A percentile compares a stretch with the other conserved stretches of the same genome.
Conservation (phyloP, 1,140 invertebrate genomes). For the Teleogryllus occipitalis region DNA sequence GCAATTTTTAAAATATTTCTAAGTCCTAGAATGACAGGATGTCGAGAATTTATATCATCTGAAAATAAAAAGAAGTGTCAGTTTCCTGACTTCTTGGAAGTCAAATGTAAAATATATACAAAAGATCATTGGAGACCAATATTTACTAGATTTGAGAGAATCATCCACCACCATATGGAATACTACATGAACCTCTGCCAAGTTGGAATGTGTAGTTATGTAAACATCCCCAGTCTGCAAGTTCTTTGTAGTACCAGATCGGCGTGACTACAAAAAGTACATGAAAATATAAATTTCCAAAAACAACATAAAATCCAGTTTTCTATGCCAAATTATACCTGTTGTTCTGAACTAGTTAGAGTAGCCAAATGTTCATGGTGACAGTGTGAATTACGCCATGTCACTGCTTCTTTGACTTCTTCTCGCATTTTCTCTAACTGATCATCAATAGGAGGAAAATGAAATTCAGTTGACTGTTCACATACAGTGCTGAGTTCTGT, state of each 20-base stretch:
- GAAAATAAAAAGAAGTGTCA: constrained; percentile 15
- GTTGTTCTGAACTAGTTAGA: constrained; percentile 30
- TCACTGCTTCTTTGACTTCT: constrained; percentile 42
- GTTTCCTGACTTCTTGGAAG: not conserved
- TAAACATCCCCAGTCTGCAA: constrained; percentile 86
- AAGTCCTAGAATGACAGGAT: constrained; percentile 90
- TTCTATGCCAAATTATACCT: constrained; percentile 23
- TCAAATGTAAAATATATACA: not conserved
- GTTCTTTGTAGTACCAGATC: constrained; percentile 36
- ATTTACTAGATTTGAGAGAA: constrained; percentile 49
- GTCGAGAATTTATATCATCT: constrained; percentile 89
- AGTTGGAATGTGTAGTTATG: constrained; percentile 91
- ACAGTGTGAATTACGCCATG: constrained; percentile 36
- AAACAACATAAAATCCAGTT: not conserved
- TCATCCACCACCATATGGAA: constrained; percentile 90
- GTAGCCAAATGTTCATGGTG: constrained; percentile 11
- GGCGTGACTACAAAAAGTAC: constrained; percentile 24
- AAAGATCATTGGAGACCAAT: too few species aligned
- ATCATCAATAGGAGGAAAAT: constrained; percentile 76
- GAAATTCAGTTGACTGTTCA: constrained; percentile 71
- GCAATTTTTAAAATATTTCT: constrained; percentile 92
- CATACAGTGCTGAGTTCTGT: constrained; percentile 52
- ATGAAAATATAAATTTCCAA: not conserved
- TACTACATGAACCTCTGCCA: constrained; percentile 86
- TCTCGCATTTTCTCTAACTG: constrained; percentile 73